A percentile compares a stretch with the other conserved stretches of the same genome.
These are phyloP conservation scores for Unio pictorum DNA, from an alignment of 2,888 invertebrate species.

Conservation along the genomic window DNA sequence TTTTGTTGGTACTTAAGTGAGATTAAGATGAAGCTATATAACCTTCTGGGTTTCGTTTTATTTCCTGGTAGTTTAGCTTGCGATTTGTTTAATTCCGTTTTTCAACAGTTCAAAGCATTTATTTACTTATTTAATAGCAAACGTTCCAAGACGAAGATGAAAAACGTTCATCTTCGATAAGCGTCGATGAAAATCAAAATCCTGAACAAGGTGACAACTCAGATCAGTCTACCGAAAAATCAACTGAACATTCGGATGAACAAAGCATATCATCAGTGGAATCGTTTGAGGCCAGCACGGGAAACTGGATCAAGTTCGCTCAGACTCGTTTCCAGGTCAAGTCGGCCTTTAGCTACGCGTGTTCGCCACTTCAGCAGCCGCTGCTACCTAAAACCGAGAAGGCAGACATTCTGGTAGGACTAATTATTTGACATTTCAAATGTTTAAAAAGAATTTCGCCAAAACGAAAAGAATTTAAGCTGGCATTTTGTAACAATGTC, in stretches of 20 bases:
- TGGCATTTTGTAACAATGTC: too few relatives aligned
- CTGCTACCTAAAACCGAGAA: slow-evolving; percentile 52
- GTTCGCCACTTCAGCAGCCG: slow-evolving; percentile 50
- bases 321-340: slow-evolving; percentile 51
- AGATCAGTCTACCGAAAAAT: slow-evolving; percentile 33
- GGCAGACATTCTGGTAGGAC: slow-evolving; percentile 48
- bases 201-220: slow-evolving; percentile 16
- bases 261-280: slow-evolving; percentile 19
- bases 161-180: slow-evolving; percentile 17
- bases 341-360: slow-evolving; percentile 51
- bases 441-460: too few relatives aligned
- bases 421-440: background rate
- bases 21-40: too few relatives aligned
- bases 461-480: too few relatives aligned
- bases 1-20: too few relatives aligned
- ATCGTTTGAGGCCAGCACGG: slow-evolving; percentile 12
- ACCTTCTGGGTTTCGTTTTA: too few relatives aligned
- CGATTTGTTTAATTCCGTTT: too few relatives aligned
- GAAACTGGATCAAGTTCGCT: slow-evolving; percentile 55
- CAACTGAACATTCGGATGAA: slow-evolving; percentile 33
- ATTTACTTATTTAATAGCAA: too few relatives aligned
- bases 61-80: too few relatives aligned
- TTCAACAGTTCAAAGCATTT: too few relatives aligned
- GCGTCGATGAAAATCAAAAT: slow-evolving; percentile 13
- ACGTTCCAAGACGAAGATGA: slow-evolving; percentile 3